Conservation (phyloP, 1,140 invertebrate genomes). For the Diprion similis region DNA sequence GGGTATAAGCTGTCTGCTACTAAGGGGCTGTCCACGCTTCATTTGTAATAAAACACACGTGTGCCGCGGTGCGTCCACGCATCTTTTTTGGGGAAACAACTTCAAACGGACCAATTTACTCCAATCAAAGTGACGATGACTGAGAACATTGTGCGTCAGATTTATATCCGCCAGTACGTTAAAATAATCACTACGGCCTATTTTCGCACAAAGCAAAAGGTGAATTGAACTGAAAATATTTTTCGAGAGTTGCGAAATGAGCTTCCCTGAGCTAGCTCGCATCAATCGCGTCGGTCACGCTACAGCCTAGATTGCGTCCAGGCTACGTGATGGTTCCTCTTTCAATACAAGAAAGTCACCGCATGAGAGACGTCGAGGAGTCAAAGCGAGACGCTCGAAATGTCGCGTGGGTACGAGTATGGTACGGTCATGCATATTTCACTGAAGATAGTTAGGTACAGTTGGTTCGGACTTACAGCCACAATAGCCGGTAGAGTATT, state of each 20-base stretch:
- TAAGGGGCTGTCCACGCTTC: constrained; percentile 1
- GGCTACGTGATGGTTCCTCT: not conserved
- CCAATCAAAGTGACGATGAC: not conserved
- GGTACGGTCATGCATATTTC: not conserved
- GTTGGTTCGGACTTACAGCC: not conserved
- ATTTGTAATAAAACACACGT: constrained; percentile 17
- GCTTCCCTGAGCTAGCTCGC: no score
- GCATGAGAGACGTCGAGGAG: not conserved
- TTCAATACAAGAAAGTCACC: not conserved
- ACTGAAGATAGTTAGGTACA: not conserved
- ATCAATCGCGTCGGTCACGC: no score
- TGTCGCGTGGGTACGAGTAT: not conserved
- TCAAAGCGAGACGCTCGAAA: not conserved
- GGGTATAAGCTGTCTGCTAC: not conserved
- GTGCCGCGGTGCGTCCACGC: not conserved
- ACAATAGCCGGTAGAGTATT: not conserved
- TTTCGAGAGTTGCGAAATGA: no score
- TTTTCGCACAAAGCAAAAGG: no score
- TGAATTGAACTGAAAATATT: no score
- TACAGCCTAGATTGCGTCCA: not conserved
- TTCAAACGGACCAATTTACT: constrained; percentile 7
- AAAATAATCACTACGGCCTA: no score
- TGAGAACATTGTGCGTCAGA: not conserved
- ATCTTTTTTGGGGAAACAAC: not conserved
- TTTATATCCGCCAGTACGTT: not conserved